Evolutionary conservation across 2,888 invertebrate species (phyloP).

Genomic region (Deroplatys truncata): DNA sequence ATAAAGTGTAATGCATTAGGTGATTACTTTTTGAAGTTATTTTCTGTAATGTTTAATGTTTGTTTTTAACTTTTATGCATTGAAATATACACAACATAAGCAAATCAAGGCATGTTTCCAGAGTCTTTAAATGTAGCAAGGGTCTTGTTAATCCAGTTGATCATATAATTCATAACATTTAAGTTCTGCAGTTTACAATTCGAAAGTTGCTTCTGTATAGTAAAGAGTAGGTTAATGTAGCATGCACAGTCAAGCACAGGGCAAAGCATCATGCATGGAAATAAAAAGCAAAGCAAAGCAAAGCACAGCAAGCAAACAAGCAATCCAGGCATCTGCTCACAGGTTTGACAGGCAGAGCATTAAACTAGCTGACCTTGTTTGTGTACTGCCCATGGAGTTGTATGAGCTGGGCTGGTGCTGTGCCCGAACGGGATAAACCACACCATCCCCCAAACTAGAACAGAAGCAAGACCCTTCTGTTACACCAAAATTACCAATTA

Average conservation of each 20-base stretch:
- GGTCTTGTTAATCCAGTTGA: too few relatives aligned
- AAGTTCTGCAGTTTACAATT: neutral
- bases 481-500: neutral
- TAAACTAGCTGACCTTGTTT: constrained; percentile 65
- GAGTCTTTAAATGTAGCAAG: neutral
- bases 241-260: neutral
- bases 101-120: neutral
- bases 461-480: constrained; percentile 35
- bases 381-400: constrained; percentile 86
- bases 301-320: neutral
- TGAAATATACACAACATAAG: neutral
- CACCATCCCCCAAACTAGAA: constrained; percentile 86
- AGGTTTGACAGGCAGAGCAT: neutral
- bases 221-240: neutral
- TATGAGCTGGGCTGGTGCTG: constrained; percentile 66
- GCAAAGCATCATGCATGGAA: neutral
- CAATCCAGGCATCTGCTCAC: neutral
- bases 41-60: too few relatives aligned
- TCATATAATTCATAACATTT: neutral
- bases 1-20: too few relatives aligned
- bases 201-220: neutral
- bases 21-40: too few relatives aligned
- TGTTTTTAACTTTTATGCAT: too few relatives aligned
- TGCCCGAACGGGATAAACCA: constrained; percentile 76
- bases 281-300: neutral